Percentiles rank a stretch among this genome's conserved stretches.
Evolutionary conservation across 2,888 invertebrate genomes (phyloP).

Genomic region (Eupithecia exiguata): DNA sequence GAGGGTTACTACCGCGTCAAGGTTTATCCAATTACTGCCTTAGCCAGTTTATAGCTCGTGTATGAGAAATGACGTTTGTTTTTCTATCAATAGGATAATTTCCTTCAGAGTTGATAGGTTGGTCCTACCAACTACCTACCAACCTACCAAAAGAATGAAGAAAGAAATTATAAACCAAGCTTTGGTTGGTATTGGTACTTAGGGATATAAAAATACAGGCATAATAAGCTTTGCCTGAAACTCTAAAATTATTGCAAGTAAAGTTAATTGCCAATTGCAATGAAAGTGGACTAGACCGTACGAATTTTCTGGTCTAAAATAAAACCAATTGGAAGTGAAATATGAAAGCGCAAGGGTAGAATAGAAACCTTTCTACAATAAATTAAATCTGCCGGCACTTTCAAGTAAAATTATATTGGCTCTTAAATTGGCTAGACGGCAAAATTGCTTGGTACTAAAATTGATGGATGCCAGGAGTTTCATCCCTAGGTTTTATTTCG

Average conservation of each 20-base stretch:
- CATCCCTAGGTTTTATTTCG: slow-evolving; percentile 5
- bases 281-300: background rate
- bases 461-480: slow-evolving; percentile 38
- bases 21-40: slow-evolving; percentile 80
- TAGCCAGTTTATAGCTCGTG: slow-evolving; percentile 50
- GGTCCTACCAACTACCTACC: background rate
- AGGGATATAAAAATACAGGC: too few species aligned
- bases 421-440: slow-evolving; percentile 39
- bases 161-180: too few species aligned
- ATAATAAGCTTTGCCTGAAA: too few species aligned
- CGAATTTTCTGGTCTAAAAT: background rate
- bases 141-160: background rate
- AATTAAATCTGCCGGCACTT: background rate
- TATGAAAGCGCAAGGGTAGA: background rate
- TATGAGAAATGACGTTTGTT: slow-evolving; percentile 16
- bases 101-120: background rate
- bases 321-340: background rate
- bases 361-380: background rate
- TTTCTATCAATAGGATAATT: background rate
- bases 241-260: background rate
- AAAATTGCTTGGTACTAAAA: slow-evolving; percentile 44
- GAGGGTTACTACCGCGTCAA: slow-evolving; percentile 77
- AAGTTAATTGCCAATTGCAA: background rate
- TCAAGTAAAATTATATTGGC: slow-evolving; percentile 25
- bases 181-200: too few species aligned